Evolutionary conservation across 2,888 invertebrate species (phyloP), one percentile per base, ranked within the genome.

Genomic region (Standfussiana lucernea): DNA sequence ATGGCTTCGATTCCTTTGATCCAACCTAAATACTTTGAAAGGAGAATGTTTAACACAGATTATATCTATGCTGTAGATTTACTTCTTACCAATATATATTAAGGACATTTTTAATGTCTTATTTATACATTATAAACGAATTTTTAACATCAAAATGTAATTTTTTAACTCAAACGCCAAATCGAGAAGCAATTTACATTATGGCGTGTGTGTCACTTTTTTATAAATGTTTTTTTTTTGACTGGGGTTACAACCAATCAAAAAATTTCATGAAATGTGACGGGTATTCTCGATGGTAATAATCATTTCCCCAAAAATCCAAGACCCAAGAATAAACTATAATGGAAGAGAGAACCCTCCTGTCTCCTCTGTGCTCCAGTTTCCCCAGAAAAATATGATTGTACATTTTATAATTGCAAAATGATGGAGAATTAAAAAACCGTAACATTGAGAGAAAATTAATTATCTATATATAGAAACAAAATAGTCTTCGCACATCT

Each of bases 131-230:
- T 93, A 89, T 89, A 92, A 90, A 91, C 88, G 89, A 92, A 92
- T 90, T 92, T 91, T 86, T 92, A 94, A 87, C 95, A 94, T 94
- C 88, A 93, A 95, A 95, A 94, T 94, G 93, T 93, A 94, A 66
- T 91, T 92, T 92, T 94, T 94, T 93, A 93, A 94, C 94, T 93
- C 92, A 95, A 96, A 96, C 95, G 96, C 96, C 96, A 96, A 96
- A 96, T 94, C 93, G 92, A 95, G 93, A 95, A 94, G 94, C 95
- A 95, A 96, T 96, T 96, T 96, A 96, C 96, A 96, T 96, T 96
- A 96, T 96, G 96, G 96, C 96, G 96, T 96, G 96, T 96, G 96
- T 96, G 96, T 96, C 96, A 96, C 94, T 96, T 96, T 95, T 95
- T 94, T 93, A 89, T 91, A 90, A 91, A 90, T 91, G 90, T 93